Percentiles rank a stretch among this genome's conserved stretches.
phyloP scores from a whole-genome alignment of 2,888 invertebrate genomes.

The Caenorhabditis sp. region DNA sequence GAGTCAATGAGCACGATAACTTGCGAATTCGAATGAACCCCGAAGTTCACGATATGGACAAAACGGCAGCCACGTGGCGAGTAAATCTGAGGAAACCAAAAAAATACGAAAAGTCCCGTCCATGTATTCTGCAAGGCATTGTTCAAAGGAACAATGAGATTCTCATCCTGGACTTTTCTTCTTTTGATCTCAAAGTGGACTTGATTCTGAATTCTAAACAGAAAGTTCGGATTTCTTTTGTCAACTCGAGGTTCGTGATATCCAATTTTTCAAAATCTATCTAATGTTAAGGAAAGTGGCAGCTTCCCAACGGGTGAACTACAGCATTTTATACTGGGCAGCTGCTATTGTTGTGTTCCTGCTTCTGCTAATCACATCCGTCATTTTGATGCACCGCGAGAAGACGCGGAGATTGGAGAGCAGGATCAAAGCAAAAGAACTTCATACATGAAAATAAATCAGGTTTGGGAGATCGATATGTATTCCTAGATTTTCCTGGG shows the following conservation, averaged over 20 bases:
- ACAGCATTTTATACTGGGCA: conserved; percentile 51
- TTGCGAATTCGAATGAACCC: conserved; percentile 60
- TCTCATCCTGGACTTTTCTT: conserved; percentile 31
- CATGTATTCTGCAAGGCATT: conserved; percentile 46
- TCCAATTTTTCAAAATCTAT: too few species aligned
- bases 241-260: conserved; percentile 9
- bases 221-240: conserved; percentile 47
- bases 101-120: conserved; percentile 31
- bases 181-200: conserved; percentile 46
- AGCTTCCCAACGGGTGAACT: conserved; percentile 17
- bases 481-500: conserved; percentile 39
- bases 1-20: conserved; percentile 37
- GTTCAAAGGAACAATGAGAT: conserved; percentile 48
- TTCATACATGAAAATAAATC: conserved; percentile 9
- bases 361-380: conserved; percentile 29
- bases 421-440: conserved; percentile 15
- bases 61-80: conserved; percentile 40
- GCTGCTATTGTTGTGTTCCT: conserved; percentile 41
- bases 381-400: conserved; percentile 50
- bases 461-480: neutral
- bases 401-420: conserved; percentile 37
- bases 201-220: conserved; percentile 26
- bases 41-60: conserved; percentile 51
- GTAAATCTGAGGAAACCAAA: conserved; percentile 55
- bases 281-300: neutral